Evolutionary conservation across 2,113 vertebrate genomes (phyloP).

Genomic region (Plotosus lineatus): DNA sequence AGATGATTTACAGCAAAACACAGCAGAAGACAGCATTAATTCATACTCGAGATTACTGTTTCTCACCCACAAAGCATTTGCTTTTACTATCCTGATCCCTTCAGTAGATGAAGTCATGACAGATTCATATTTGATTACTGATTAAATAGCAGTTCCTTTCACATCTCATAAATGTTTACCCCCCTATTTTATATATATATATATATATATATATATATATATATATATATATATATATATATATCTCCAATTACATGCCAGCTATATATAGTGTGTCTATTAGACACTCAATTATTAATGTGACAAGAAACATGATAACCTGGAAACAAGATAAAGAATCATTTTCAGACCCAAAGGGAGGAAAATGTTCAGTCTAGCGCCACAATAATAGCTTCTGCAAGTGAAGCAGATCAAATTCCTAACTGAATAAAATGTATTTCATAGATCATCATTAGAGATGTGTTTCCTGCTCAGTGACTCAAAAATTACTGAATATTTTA

Average conservation of each 20-base stretch:
- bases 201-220: too few relatives aligned
- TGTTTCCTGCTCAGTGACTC: constrained; percentile 22
- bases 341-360: constrained; percentile 32
- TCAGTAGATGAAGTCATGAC: constrained; percentile 16
- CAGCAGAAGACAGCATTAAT: background rate
- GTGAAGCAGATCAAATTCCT: background rate
- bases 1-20: background rate
- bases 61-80: background rate
- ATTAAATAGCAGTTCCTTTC: constrained; percentile 34
- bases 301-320: constrained; percentile 40
- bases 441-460: constrained; percentile 26
- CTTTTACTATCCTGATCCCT: constrained; percentile 20
- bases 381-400: constrained; percentile 26
- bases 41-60: background rate
- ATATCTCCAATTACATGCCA: constrained; percentile 43
- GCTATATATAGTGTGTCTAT: constrained; percentile 46
- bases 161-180: constrained; percentile 30
- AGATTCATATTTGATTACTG: constrained; percentile 3
- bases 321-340: constrained; percentile 46
- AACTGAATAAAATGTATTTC: constrained; percentile 17
- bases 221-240: too few relatives aligned
- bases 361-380: background rate
- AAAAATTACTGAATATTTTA: background rate
- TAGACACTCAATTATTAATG: constrained; percentile 55
- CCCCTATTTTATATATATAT: constrained; percentile 11